Conservation (phyloP, 2,113 vertebrate species). For the Phrynosoma blainvillii region DNA sequence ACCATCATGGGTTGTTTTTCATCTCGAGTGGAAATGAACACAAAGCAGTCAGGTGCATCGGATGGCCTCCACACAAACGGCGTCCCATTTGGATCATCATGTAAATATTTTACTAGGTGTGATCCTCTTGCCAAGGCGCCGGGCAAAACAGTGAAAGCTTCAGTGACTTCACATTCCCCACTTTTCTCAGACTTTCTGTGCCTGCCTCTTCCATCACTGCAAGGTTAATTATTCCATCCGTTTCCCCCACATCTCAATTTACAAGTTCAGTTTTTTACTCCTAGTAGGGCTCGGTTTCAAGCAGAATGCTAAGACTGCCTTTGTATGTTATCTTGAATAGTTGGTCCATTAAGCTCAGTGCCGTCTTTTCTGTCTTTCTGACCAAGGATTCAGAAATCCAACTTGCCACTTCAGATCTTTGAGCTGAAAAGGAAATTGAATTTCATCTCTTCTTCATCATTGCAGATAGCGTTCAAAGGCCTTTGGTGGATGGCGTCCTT, state of each 20-base stretch:
- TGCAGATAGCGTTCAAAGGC: no score
- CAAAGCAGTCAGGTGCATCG: conserved; percentile 18
- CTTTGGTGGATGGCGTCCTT: no score
- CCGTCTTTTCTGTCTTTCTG: not conserved
- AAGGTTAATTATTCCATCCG: rapidly evolving
- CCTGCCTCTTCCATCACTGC: rapidly evolving
- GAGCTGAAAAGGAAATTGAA: no score
- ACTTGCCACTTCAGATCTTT: no score
- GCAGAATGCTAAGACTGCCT: not conserved
- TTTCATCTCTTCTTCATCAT: no score
- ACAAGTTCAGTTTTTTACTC: not conserved
- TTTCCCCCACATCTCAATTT: no score
- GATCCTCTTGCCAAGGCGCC: conserved; percentile 25
- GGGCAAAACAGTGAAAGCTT: conserved; percentile 3
- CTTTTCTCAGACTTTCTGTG: not conserved
- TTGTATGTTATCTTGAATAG: not conserved
- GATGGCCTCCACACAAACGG: not conserved
- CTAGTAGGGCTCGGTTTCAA: not conserved
- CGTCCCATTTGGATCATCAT: not conserved
- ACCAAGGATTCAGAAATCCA: no score
- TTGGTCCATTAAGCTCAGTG: not conserved
- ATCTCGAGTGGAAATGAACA: not conserved
- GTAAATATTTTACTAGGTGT: conserved; percentile 65
- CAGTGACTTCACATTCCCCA: not conserved
- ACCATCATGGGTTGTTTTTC: no score